Base-by-base conservation (phyloP, 2,113 vertebrate species). In the Colius striatus region DNA sequence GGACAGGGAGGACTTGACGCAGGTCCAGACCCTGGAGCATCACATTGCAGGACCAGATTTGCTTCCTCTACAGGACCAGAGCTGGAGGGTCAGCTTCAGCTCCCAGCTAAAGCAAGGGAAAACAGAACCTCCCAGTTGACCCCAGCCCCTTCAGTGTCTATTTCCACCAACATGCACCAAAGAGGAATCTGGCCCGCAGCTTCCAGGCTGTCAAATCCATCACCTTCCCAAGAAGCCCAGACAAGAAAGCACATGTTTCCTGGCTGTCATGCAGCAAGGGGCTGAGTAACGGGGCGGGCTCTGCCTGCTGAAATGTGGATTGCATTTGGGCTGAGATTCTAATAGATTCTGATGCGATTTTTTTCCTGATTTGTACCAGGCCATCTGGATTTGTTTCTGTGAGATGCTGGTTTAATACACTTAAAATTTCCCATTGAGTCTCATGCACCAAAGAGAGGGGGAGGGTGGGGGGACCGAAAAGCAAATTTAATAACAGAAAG, bases 311-410 rank as follows among this genome's bases (percentile, higher is more conserved):
- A 95, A 96, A 96, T 91, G 81, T 85, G 96, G 30, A 50, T 84
- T 91, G 82, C 94, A 89, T 94, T 96, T 91, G 94, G 89, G 75
- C 87, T 94, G 78, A 91, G 92, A 94, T 94, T 96, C 95, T 97
- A 97, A 96, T 94, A 86, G 94, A 96, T 96, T 96, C 92, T 95
- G 96, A 97, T 96, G 94, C 5, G 18, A 84, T 95, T 94, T 93
- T 93, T 67, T 68, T 23, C 92, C 84, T 87, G 78, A 96, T 96
- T 96, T 89, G 62, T 97, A 96, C 96, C 95, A 94, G 96, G 92
- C 96, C 96, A 96, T 97, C 96, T 97, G 96, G 96, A 96, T 97
- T 96, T 97, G 96, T 96, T 97, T 96, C 94, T 91, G 89, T 1
- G 48, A 95, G 92, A 96, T 96, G 96, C 94, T 84, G 92, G 89